Evolutionary conservation across 2,113 vertebrate genomes (phyloP).

Genomic region (Sphaerodactylus townsendi): DNA sequence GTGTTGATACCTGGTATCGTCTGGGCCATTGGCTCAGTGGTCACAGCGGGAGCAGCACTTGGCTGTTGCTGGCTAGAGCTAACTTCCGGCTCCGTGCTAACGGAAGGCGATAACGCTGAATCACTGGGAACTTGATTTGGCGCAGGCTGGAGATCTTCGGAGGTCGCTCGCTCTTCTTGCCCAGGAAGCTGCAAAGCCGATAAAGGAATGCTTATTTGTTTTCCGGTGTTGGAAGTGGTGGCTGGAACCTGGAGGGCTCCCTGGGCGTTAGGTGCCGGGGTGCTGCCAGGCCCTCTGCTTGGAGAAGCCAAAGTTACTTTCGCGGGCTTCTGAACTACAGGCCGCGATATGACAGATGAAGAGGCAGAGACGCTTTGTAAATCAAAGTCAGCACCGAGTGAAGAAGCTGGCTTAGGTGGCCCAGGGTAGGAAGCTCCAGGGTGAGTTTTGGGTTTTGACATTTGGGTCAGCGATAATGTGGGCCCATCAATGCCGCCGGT

Average conservation of each 20-base stretch:
- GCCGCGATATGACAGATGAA: constrained; percentile 53
- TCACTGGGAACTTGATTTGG: constrained; percentile 68
- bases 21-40: constrained; percentile 70
- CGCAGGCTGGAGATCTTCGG: constrained; percentile 73
- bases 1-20: constrained; percentile 78
- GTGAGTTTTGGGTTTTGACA: constrained; percentile 74
- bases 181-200: constrained; percentile 79
- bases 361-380: constrained; percentile 66
- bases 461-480: constrained; percentile 74
- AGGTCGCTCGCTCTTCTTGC: constrained; percentile 73
- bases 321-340: constrained; percentile 57
- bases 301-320: constrained; percentile 71
- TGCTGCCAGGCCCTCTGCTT: constrained; percentile 45
- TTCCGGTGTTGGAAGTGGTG: constrained; percentile 78
- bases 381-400: constrained; percentile 67
- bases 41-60: constrained; percentile 36
- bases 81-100: constrained; percentile 81
- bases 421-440: constrained; percentile 67
- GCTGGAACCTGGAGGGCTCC: constrained; percentile 71
- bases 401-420: constrained; percentile 58
- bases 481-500: constrained; percentile 70
- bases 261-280: constrained; percentile 57
- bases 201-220: constrained; percentile 79
- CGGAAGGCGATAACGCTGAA: constrained; percentile 65
- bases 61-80: constrained; percentile 82